Base-by-base conservation (phyloP, 35 echinoderm and acorn worm genomes). In the Apostichopus japonicus region DNA sequence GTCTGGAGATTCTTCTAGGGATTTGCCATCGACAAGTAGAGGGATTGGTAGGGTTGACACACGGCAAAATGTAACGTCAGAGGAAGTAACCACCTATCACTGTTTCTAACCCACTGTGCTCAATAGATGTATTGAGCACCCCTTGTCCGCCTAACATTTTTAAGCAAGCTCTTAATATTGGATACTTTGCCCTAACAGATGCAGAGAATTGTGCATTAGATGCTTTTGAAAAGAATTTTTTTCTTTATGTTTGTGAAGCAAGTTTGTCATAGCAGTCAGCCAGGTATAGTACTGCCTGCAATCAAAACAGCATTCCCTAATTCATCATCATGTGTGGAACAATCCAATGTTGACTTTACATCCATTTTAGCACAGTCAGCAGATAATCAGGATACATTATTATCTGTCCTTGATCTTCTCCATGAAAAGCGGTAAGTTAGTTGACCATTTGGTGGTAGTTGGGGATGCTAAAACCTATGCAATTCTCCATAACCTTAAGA, bases 381-480 rank as follows among this genome's bases (percentile, higher is more conserved):
- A 65, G 93, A 94, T 83, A 94, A 33, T 16, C 87, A 82, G 24
- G 76, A 70, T 53, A 94, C 87, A 7, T 33, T 94, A 14, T 83
- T 88, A n/a, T 24, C 86, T 33, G 84, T 93, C 24, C 67, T 93
- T 23, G 54, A 53, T 52, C 24, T 87, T 6, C 72, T 88, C 8
- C 54, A 93, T 73, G 53, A 53, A 23, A 93, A 87, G 84, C 75
- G 93, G 93, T 33, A 15, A 67, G 4, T 57, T 5, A 10, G 52
- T 65, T 21, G 51, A 94, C 21, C 51, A 94, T 65, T 54, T 94
- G 10, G 86, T 90, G 67, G 93, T 94, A 23, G 87, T 62, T 81
- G 87, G 93, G 6, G 93, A 94, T 72, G 71, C 67, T 76, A 94
- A 94, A 54, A 94, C 93, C 5, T 90, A 79, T 63, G 86, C 90